Percentiles rank a stretch among this genome's conserved stretches.
Conservation (phyloP, 2,797 vertebrate species). For the Eutrigla gurnardus region DNA sequence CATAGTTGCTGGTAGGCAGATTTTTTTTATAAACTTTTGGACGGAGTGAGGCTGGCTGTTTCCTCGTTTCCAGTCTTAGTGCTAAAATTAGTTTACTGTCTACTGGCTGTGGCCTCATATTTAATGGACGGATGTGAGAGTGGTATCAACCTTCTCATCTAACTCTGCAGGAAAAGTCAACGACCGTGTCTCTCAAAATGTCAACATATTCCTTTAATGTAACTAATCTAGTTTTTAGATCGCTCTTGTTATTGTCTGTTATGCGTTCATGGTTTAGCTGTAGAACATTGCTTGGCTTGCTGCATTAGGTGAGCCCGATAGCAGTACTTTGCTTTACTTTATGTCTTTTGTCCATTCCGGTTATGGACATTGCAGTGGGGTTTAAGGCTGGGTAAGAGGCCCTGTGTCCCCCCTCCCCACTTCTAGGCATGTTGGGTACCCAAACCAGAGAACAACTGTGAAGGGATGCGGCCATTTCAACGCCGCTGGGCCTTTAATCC, state of each 20-base stretch:
- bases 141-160: not conserved
- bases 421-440: conserved; percentile 68
- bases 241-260: conserved; percentile 3
- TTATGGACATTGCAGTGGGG: conserved; percentile 19
- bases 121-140: not conserved
- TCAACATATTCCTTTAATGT: conserved; percentile 1
- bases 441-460: conserved; percentile 58
- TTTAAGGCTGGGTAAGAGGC: conserved; percentile 53
- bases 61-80: not conserved
- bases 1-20: not conserved
- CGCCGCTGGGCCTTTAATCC: conserved; percentile 66
- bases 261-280: conserved; percentile 12
- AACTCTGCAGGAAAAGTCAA: not conserved
- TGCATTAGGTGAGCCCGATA: conserved; percentile 36
- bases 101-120: not conserved
- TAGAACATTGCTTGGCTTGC: conserved; percentile 26
- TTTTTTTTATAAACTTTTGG: not conserved
- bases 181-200: conserved; percentile 26
- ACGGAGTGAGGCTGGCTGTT: not conserved
- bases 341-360: conserved; percentile 7
- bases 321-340: conserved; percentile 31
- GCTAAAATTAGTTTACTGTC: not conserved
- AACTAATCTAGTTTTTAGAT: conserved; percentile 14
- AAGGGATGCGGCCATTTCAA: conserved; percentile 25
- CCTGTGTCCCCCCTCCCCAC: conserved; percentile 38